Evolutionary conservation across 2,113 vertebrate species (phyloP), one percentile per base, ranked within the genome.

Genomic region (Suncus etruscus): DNA sequence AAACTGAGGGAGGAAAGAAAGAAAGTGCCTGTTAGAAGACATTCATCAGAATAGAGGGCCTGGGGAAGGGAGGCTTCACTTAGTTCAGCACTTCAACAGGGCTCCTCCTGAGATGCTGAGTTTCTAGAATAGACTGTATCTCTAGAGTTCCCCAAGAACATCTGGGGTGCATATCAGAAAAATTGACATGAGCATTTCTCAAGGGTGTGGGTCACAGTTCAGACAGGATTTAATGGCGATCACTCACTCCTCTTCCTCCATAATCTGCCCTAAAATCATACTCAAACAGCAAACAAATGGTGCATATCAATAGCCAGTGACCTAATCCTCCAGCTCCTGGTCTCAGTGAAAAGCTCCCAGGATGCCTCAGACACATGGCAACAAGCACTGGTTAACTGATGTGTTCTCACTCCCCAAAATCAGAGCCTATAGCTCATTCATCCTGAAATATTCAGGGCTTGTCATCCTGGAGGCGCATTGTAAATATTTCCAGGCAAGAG

Each of bases 41-140:
- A 78, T 25, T 11, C 7, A 29, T 1, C 14, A 18, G 69, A 31
- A 9, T 8, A 76, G 69, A 48, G 47, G 63, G n/a, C 65, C 18
- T 0, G 0, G n/a, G 7, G 27, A 16, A 3, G 20, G 10, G 16
- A 8, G 75, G 9, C 11, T 70, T 31, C 7, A 1, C 48, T 61
- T 20, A 15, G 25, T 14, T 50, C 48, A 16, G 22, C 31, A 31
- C 25, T 11, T 20, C 10, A 7, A 5, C 39, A 25, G n/a, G 9
- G 47, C n/a, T 45, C 32, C 14, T 54, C 29, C 65, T 48, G 54
- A 51, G 70, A 65, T 29, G 24, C 54, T 2, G 2, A 11, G 31
- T 3, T 73, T 79, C 54, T 48, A 10, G 58, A 45, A 27, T 68
- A 72, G 24, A 32, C 51, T 11, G 12, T 20, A 16, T 11, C 54